Base-by-base conservation (phyloP, 1,140 invertebrate species). In the Pectinophora gossypiella region DNA sequence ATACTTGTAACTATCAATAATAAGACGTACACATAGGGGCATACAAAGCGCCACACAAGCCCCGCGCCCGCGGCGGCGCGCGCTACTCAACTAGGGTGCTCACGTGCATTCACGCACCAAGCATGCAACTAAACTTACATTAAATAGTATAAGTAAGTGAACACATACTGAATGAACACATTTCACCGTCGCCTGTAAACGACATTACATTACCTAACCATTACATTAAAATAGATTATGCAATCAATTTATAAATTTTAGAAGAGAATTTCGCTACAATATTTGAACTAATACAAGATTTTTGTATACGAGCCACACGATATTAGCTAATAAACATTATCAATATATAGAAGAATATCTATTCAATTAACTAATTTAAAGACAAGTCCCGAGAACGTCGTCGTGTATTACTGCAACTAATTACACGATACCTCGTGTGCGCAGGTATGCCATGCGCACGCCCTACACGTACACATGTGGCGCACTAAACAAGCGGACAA, bases 121-220 rank as follows among this genome's bases (percentile, higher is more conserved):
- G 51, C 58, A 64, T 59, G 64, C 64, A 64, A 64, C 53, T 62
- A 60, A 61, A 70, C 56, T 61, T 64, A 64, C 19, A 44, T 51
- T 59, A 51, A 61, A 53, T 44, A 54, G n/a, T 52, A 54, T 49
- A 59, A 45, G 59, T 54, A 71, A 78, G 60, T 84, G 80, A 85
- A 85, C 81, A 85, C 78, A 85, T 78, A 80, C 53, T 62, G 67
- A 77, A 56, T 85, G 81, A 85, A 85, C 81, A 85, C 81, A 79
- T 74, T 21, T 32, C 20, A 16, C n/a, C 19, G 13, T 15, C 45
- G 19, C 23, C 59, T 69, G 62, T 64, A 55, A 62, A 59, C 61
- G 64, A 69, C 43, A 59, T 49, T 63, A 60, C 58, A 40, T 40
- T 53, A 67, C 38, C 48, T 55, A 62, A 42, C 38, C 53, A 70